A percentile compares a stretch with the other conserved stretches of the same genome.
phyloP scores from a whole-genome alignment of 2,888 invertebrate species.

The Drosophila eohydei region DNA sequence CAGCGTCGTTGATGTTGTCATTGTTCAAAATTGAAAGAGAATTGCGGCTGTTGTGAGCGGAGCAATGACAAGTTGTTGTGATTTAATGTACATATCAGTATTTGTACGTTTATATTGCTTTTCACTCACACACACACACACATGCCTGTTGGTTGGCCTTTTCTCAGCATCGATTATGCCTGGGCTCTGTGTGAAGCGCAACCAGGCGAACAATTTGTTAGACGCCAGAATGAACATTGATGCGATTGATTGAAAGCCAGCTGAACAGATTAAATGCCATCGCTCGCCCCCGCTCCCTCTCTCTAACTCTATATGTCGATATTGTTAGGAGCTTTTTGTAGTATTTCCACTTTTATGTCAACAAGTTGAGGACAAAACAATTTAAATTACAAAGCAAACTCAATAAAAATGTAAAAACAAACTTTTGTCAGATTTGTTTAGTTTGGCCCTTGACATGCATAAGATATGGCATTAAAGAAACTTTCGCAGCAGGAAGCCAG shows the following conservation, averaged over 20 bases:
- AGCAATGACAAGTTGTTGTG: slow-evolving; percentile 67
- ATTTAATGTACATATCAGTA: slow-evolving; percentile 71
- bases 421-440: slow-evolving; percentile 70
- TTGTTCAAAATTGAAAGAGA: slow-evolving; percentile 67
- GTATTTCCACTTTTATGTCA: slow-evolving; percentile 55
- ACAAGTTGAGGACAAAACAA: slow-evolving; percentile 77
- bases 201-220: slow-evolving; percentile 71
- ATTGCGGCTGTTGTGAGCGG: slow-evolving; percentile 38
- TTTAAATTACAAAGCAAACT: slow-evolving; percentile 80
- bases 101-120: slow-evolving; percentile 67
- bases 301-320: background rate
- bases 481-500: slow-evolving; percentile 56
- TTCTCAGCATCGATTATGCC: slow-evolving; percentile 72
- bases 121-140: slow-evolving; percentile 16
- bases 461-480: slow-evolving; percentile 74
- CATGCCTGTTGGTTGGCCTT: slow-evolving; percentile 25
- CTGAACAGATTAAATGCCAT: slow-evolving; percentile 69
- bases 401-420: slow-evolving; percentile 70
- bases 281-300: background rate
- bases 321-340: background rate
- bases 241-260: slow-evolving; percentile 79
- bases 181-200: slow-evolving; percentile 47
- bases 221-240: slow-evolving; percentile 78
- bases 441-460: slow-evolving; percentile 77
- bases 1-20: slow-evolving; percentile 54